phyloP scores from a whole-genome alignment of 2,113 vertebrate species.

The Lamprologus sp. region DNA sequence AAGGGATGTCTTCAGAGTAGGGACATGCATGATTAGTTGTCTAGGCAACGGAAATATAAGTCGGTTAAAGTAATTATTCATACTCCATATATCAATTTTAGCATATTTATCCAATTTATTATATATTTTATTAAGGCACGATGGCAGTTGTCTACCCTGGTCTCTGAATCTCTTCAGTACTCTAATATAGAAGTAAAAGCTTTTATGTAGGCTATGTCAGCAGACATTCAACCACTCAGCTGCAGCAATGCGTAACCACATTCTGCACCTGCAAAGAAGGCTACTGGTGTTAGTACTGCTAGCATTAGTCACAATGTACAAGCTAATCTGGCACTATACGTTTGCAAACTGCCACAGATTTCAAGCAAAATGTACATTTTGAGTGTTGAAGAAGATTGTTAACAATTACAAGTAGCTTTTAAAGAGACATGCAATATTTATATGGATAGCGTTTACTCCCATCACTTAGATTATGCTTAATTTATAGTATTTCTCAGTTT shows the following conservation, averaged over 20 bases:
- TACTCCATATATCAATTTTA: not conserved
- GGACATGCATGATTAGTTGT: not conserved
- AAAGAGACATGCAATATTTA: not conserved
- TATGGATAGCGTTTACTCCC: not conserved
- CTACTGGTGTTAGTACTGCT: not conserved
- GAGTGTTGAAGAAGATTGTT: not conserved
- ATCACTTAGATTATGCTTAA: not conserved
- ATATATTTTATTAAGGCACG: not conserved
- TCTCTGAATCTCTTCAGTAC: not conserved
- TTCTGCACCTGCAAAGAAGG: not conserved
- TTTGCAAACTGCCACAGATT: not conserved
- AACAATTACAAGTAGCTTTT: not conserved
- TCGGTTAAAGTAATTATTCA: not conserved
- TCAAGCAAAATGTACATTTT: not conserved
- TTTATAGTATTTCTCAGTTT: not conserved
- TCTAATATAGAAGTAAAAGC: not conserved
- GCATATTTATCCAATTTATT: not conserved
- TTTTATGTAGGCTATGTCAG: not conserved
- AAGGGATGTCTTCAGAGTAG: not conserved
- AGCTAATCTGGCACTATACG: not conserved
- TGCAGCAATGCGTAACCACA: not conserved
- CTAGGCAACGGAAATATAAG: not conserved
- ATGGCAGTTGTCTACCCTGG: not conserved
- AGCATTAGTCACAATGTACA: not conserved
- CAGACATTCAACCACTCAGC: not conserved